These are phyloP conservation scores for Listronotus oregonensis DNA, from an alignment of 1,140 invertebrate species.

Conservation along the genomic window DNA sequence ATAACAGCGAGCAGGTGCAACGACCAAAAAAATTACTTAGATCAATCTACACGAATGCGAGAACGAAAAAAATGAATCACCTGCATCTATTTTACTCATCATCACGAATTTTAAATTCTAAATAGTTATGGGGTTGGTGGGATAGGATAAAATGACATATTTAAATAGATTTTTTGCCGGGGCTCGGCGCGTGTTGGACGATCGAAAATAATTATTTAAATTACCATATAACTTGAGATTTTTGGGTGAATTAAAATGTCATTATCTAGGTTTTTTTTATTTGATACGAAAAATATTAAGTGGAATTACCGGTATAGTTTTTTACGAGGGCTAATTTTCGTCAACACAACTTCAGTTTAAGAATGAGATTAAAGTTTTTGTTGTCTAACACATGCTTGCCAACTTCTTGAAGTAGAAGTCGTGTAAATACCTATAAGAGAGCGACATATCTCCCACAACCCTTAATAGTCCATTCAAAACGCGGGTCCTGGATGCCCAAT, in stretches of 20 bases:
- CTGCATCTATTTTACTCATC: conserved; percentile 28
- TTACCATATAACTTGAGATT: conserved; percentile 25
- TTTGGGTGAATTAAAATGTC: conserved; percentile 15
- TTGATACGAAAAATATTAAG: too few relatives aligned
- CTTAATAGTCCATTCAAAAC: too few relatives aligned
- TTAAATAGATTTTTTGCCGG: conserved; percentile 16
- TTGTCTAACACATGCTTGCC: too few relatives aligned
- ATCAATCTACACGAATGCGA: conserved; percentile 27
- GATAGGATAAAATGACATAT: conserved; percentile 20
- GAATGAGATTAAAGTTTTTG: too few relatives aligned
- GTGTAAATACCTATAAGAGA: too few relatives aligned
- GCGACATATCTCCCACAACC: too few relatives aligned
- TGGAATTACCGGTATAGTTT: too few relatives aligned
- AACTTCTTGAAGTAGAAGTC: too few relatives aligned
- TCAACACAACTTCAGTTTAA: too few relatives aligned
- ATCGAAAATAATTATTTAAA: conserved; percentile 16
- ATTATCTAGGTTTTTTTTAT: conserved; percentile 5
- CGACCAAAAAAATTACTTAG: conserved; percentile 25
- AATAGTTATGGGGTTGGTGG: not conserved
- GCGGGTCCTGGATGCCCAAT: too few relatives aligned
- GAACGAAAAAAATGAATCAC: conserved; percentile 15
- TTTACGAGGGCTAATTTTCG: too few relatives aligned
- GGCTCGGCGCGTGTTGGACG: conserved; percentile 7
- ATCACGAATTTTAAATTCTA: conserved; percentile 21
- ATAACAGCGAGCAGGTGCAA: conserved; percentile 19